Evolutionary conservation across 2,888 invertebrate species (phyloP).

Genomic region (Criorhina ranunculi): DNA sequence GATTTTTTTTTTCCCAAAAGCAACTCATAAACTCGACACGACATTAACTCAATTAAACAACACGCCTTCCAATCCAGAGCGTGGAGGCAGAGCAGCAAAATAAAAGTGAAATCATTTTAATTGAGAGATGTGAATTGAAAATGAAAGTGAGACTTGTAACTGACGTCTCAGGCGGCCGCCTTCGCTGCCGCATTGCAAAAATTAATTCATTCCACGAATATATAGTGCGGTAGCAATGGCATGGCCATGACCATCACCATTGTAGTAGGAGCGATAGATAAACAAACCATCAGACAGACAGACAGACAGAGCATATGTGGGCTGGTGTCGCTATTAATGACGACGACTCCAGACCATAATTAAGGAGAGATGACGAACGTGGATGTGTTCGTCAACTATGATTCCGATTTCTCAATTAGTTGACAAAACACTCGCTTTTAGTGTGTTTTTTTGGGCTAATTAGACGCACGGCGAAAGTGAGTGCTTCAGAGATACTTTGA

Average conservation of each 20-base stretch:
- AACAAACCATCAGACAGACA: conserved; percentile 5
- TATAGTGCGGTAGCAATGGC: conserved; percentile 7
- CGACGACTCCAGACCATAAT: conserved; percentile 44
- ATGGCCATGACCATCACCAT: conserved; percentile 13
- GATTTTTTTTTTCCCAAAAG: conserved; percentile 10
- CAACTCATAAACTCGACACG: conserved; percentile 25
- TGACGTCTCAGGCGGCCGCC: conserved; percentile 32
- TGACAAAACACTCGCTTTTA: conserved; percentile 29
- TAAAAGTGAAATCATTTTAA: conserved; percentile 73
- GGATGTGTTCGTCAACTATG: conserved; percentile 5
- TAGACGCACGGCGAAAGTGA: conserved; percentile 40
- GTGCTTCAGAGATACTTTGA: conserved; percentile 13
- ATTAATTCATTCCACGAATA: conserved; percentile 28
- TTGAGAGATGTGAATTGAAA: conserved; percentile 71
- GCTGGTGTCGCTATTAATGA: conserved; percentile 44
- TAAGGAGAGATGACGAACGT: conserved; percentile 46
- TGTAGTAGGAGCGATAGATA: conserved; percentile 7
- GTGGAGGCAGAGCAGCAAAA: background rate
- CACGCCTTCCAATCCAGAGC: conserved; percentile 18
- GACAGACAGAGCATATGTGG: conserved; percentile 49
- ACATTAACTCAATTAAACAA: conserved; percentile 60
- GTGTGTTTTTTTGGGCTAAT: conserved; percentile 31
- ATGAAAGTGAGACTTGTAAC: conserved; percentile 67
- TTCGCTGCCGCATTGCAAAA: conserved; percentile 40
- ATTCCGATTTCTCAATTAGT: conserved; percentile 49